phyloP scores from a whole-genome alignment of 2,888 invertebrate species.

The Mystacides longicornis region DNA sequence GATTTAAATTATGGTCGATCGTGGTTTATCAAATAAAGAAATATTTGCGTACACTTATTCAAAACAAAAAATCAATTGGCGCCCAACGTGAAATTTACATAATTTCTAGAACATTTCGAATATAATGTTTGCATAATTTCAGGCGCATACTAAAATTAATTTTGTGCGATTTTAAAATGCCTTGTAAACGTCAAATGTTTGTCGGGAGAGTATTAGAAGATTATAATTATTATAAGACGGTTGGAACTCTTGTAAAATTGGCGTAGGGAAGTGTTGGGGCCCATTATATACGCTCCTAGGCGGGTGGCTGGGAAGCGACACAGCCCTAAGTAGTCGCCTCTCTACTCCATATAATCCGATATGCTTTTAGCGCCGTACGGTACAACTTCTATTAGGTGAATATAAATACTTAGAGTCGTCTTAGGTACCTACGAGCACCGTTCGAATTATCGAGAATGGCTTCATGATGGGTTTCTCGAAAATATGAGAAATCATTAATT shows the following conservation, averaged over 20 bases:
- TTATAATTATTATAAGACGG: background rate
- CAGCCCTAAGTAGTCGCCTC: conserved; percentile 18
- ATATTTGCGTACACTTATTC: background rate
- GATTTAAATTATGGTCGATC: too few relatives aligned
- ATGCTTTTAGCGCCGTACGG: conserved; percentile 23
- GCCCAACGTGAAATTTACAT: background rate
- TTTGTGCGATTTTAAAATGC: too few relatives aligned
- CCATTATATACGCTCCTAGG: conserved; percentile 4
- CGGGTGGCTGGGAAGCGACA: conserved; percentile 8
- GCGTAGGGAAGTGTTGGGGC: background rate
- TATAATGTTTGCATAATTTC: too few relatives aligned
- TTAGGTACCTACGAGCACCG: too few relatives aligned
- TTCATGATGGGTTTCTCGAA: too few relatives aligned
- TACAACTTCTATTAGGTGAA: conserved; percentile 18
- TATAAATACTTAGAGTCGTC: conserved; percentile 11
- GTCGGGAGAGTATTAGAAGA: background rate
- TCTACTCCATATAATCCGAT: conserved; percentile 25
- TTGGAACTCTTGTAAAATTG: conserved; percentile 1
- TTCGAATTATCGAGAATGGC: too few relatives aligned
- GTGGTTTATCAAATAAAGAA: background rate
- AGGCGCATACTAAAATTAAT: too few relatives aligned
- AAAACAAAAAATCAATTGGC: background rate
- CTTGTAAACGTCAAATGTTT: background rate
- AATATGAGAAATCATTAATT: too few relatives aligned
- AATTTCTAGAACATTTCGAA: too few relatives aligned